A percentile compares a stretch with the other conserved stretches of the same genome.
These are phyloP conservation scores for Empidonax alnorum DNA, from an alignment of 2,113 vertebrate genomes.

Conservation along the genomic window DNA sequence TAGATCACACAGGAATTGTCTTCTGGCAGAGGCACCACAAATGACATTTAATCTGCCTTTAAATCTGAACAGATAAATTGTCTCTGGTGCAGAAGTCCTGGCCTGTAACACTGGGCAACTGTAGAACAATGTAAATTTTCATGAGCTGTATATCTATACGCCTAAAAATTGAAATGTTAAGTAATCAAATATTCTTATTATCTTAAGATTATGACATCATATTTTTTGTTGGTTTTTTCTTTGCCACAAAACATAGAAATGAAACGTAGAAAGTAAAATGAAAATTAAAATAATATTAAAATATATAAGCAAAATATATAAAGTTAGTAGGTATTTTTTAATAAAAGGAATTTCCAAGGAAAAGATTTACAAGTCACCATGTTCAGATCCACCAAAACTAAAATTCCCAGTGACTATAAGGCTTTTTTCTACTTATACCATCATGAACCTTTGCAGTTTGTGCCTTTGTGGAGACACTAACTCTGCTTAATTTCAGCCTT, in stretches of 20 bases:
- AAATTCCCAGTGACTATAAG: background rate
- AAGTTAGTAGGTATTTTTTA: fast-evolving
- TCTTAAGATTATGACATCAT: background rate
- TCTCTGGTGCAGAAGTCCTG: background rate
- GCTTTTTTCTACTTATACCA: background rate
- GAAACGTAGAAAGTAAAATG: background rate
- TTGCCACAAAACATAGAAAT: background rate
- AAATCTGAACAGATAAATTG: background rate
- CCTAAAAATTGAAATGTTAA: background rate
- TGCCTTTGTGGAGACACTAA: background rate
- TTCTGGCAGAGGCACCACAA: background rate
- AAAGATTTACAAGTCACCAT: background rate
- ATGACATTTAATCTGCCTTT: background rate
- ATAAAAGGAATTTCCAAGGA: background rate
- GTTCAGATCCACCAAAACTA: background rate
- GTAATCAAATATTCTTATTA: background rate
- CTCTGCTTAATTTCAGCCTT: background rate
- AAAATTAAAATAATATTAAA: background rate
- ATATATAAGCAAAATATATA: background rate
- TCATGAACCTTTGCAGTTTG: background rate
- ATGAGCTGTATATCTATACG: background rate
- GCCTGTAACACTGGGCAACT: background rate
- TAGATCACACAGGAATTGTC: background rate
- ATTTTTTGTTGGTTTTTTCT: background rate
- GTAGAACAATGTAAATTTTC: background rate